Conservation (phyloP, 92 coral and sea anemone genomes). For the Palythoa grandiflora region DNA sequence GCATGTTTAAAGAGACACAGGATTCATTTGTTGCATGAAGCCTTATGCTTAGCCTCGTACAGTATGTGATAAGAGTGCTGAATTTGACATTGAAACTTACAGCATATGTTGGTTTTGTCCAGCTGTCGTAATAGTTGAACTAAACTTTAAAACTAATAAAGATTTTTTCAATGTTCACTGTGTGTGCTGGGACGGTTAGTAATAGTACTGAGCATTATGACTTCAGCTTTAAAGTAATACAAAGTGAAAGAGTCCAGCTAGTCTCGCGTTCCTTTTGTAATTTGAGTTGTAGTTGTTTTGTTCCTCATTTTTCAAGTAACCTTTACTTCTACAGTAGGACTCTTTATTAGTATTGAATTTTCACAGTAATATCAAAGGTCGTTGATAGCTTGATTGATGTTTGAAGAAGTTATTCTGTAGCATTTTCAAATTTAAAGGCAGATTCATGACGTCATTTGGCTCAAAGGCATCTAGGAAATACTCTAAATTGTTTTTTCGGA, state of each 20-base stretch:
- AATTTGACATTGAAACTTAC: constrained; percentile 7
- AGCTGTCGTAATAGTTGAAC: constrained; percentile 1
- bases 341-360: constrained; percentile 5
- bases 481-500: constrained; percentile 28
- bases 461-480: constrained; percentile 21
- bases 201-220: constrained; percentile 14
- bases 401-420: constrained; percentile 12
- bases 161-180: constrained; percentile 11
- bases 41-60: constrained; percentile 9
- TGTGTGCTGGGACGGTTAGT: constrained; percentile 22
- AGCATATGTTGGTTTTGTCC: constrained; percentile 6
- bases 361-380: constrained; percentile 9
- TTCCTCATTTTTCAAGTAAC: constrained; percentile 7
- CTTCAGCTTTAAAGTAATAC: constrained; percentile 33
- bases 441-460: constrained; percentile 11
- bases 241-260: constrained; percentile 17
- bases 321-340: constrained; percentile 21
- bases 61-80: background rate
- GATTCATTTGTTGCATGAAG: constrained; percentile 3
- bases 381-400: constrained; percentile 37
- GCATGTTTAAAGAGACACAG: constrained; percentile 7
- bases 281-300: constrained; percentile 16
- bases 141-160: background rate
- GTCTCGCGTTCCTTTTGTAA: background rate
- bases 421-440: constrained; percentile 24